A percentile compares a stretch with the other conserved stretches of the same genome.
Evolutionary conservation across 37 sponge, comb jelly and placozoan genomes (phyloP).

Genomic region (Haliclona indistincta): DNA sequence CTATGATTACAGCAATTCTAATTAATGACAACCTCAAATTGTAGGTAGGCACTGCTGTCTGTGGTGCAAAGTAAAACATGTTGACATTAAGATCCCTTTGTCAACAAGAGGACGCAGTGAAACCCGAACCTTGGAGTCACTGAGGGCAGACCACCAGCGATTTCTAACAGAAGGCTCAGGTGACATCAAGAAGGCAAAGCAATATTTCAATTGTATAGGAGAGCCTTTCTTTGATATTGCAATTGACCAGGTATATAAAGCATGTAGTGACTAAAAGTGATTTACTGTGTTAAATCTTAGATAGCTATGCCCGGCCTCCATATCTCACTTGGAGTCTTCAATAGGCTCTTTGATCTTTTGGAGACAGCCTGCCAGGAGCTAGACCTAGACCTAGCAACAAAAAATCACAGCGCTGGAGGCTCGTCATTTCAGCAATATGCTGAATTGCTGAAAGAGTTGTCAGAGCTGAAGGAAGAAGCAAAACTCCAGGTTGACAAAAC

Average conservation of each 20-base stretch:
- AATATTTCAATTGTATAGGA: constrained; percentile 33
- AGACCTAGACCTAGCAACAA: constrained; percentile 28
- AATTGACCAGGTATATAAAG: constrained; percentile 18
- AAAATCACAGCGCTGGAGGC: constrained; percentile 1
- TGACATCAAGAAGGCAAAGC: constrained; percentile 28
- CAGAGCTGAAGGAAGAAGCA: too few relatives aligned
- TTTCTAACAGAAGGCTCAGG: constrained; percentile 10
- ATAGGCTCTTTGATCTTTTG: constrained; percentile 13
- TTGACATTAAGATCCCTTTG: constrained; percentile 6
- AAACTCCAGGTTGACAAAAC: too few relatives aligned
- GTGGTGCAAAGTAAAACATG: constrained; percentile 28
- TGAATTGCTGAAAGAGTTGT: neutral
- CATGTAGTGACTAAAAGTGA: too few relatives aligned
- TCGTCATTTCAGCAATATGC: neutral
- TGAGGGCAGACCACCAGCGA: constrained; percentile 9
- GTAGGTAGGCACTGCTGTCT: too few relatives aligned
- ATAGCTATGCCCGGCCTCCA: too few relatives aligned
- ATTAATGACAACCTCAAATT: too few relatives aligned
- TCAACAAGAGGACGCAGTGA: neutral
- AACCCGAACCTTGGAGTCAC: constrained; percentile 3
- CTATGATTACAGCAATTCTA: too few relatives aligned
- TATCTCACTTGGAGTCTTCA: constrained; percentile 26
- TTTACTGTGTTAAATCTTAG: too few relatives aligned
- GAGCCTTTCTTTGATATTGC: constrained; percentile 11
- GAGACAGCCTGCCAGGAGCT: constrained; percentile 26